Base-by-base conservation (phyloP, 37 sponge, comb jelly and placozoan species). In the Oopsacas minuta region DNA sequence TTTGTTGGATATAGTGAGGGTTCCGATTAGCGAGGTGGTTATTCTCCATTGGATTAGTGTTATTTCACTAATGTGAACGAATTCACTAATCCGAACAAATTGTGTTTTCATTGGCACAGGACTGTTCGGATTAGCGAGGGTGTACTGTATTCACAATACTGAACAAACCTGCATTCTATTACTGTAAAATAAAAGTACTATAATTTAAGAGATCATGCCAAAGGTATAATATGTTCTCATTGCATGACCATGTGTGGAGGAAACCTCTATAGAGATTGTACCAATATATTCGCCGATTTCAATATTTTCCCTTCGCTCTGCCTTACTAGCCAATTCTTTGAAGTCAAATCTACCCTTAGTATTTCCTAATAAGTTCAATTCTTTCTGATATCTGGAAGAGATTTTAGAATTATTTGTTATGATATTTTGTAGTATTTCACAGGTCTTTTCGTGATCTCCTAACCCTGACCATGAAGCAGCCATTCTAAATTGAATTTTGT, bases 401-500 rank as follows among this genome's bases (percentile, higher is more conserved):
- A 61, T n/a, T 3, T 12, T 34, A 20, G 49, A 42, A 17, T 20
- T 61, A 32, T 61, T 34, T 3, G 5, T 12, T 3, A 5, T 61
- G 75, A 96, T 36, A 12, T 38, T 87, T 86, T 90, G 90, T 32
- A 94, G 8, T 0, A 83, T 82, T 51, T 32, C 25, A 23, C 90
- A 89, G 5, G 93, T 93, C 37, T 94, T 91, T 34, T 87, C 46
- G 61, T 82, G 36, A 0, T 89, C 52, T 22, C 91, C 94, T 23
- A 39, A 35, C 36, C 85, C 88, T 49, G 94, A 92, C 22, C 86
- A 85, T 5, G 97, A 91, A 85, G 86, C 91, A 42, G 92, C 89
- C 35, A 85, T 51, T 0, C 97, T 89, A 52, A 90, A 96, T 28
- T 94, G 85, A 37, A 92, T 42, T 52, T 96, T 96, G 12, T 83